Evolutionary conservation across 1,140 invertebrate genomes (phyloP).

Genomic region (Drosophila tristis): DNA sequence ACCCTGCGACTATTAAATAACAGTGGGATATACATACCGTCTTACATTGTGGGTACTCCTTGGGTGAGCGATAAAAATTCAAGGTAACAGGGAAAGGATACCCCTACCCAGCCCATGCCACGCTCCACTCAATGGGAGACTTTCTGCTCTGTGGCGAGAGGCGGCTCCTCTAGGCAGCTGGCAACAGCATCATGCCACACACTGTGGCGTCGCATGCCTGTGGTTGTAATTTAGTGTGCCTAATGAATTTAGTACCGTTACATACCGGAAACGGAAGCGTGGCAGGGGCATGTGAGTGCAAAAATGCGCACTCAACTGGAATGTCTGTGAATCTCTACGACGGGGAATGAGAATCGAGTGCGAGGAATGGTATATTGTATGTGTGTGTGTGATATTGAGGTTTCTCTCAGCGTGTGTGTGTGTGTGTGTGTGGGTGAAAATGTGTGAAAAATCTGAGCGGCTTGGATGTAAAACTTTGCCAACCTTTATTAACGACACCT

Average conservation of each 20-base stretch:
- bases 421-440: slow-evolving; percentile 37
- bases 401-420: slow-evolving; percentile 1
- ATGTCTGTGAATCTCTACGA: slow-evolving; percentile 47
- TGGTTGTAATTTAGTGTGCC: slow-evolving; percentile 82
- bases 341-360: too few species aligned
- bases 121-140: too few species aligned
- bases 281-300: slow-evolving; percentile 70
- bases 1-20: slow-evolving; percentile 62
- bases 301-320: slow-evolving; percentile 75
- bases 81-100: slow-evolving; percentile 28
- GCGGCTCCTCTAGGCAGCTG: background rate
- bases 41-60: slow-evolving; percentile 49
- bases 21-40: slow-evolving; percentile 24
- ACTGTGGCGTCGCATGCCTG: slow-evolving; percentile 27
- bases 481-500: slow-evolving; percentile 77
- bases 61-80: slow-evolving; percentile 46
- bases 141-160: too few species aligned
- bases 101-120: background rate
- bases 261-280: slow-evolving; percentile 58
- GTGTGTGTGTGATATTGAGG: slow-evolving; percentile 16
- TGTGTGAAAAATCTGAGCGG: slow-evolving; percentile 76
- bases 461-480: slow-evolving; percentile 66
- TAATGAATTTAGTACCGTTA: slow-evolving; percentile 82
- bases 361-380: background rate
- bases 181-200: slow-evolving; percentile 49